Evolutionary conservation across 1,140 invertebrate genomes (phyloP).

Genomic region (Ephestia elutella): DNA sequence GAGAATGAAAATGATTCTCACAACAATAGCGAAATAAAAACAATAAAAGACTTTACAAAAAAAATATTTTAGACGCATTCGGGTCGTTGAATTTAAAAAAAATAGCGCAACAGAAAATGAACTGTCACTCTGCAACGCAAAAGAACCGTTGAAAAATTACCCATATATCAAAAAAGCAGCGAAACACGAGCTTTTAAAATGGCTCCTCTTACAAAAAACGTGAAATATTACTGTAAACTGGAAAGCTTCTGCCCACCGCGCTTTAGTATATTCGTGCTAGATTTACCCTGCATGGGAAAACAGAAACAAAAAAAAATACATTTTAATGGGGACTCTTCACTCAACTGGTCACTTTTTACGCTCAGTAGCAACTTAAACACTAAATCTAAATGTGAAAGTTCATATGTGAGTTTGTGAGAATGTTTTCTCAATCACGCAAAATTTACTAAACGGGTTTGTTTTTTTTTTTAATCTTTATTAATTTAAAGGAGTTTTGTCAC

Average conservation of each 20-base stretch:
- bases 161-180: slow-evolving; percentile 17
- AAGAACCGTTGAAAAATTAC: slow-evolving; percentile 13
- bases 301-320: background rate
- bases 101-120: slow-evolving; percentile 7
- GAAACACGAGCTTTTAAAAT: slow-evolving; percentile 21
- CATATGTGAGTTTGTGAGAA: too few relatives aligned
- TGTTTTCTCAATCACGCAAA: too few relatives aligned
- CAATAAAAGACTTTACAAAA: background rate
- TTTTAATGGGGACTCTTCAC: background rate
- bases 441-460: too few relatives aligned
- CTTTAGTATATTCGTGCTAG: slow-evolving; percentile 23
- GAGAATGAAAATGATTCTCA: too few relatives aligned
- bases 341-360: too few relatives aligned
- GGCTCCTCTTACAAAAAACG: slow-evolving; percentile 18
- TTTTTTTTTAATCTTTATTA: too few relatives aligned
- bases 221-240: slow-evolving; percentile 26
- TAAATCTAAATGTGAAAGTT: too few relatives aligned
- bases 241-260: slow-evolving; percentile 19
- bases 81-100: background rate
- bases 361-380: too few relatives aligned
- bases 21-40: too few relatives aligned
- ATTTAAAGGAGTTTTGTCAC: too few relatives aligned
- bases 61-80: background rate
- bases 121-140: slow-evolving; percentile 9
- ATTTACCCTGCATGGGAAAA: slow-evolving; percentile 15